A percentile compares a stretch with the other conserved stretches of the same genome.
Conservation (phyloP, 1,140 invertebrate species). For the Drosophila lowei region DNA sequence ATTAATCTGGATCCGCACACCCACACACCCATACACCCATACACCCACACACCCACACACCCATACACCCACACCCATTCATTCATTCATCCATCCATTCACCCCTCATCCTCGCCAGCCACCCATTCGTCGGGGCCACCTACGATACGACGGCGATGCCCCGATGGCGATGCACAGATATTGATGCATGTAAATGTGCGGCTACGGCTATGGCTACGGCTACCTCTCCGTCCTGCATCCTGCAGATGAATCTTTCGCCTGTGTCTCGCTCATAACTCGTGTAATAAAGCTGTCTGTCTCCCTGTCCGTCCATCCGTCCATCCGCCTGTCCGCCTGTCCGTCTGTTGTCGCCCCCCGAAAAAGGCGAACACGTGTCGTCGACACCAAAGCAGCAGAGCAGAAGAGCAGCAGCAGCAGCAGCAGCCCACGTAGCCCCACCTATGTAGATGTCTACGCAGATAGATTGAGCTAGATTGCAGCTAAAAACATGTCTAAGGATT, state of each 20-base stretch:
- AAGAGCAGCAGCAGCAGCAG: slow-evolving; percentile 30
- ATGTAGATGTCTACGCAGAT: slow-evolving; percentile 47
- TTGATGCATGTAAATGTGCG: slow-evolving; percentile 15
- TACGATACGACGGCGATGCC: too few relatives aligned
- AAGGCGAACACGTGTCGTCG: slow-evolving; percentile 72
- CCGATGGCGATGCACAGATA: slow-evolving; percentile 1
- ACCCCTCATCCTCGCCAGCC: slow-evolving; percentile 6
- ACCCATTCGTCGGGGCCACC: slow-evolving; percentile 4
- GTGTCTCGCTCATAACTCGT: slow-evolving; percentile 39
- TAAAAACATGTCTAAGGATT: slow-evolving; percentile 1
- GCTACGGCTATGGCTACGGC: too few relatives aligned
- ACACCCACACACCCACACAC: slow-evolving; percentile 15
- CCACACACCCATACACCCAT: slow-evolving; percentile 8
- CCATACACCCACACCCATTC: not conserved
- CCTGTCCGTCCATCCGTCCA: slow-evolving; percentile 6
- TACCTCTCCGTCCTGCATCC: slow-evolving; percentile 14
- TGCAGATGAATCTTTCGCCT: slow-evolving; percentile 29
- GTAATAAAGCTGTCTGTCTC: slow-evolving; percentile 44
- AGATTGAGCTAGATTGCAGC: slow-evolving; percentile 47
- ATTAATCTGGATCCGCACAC: slow-evolving; percentile 32
- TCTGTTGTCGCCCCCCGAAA: slow-evolving; percentile 21
- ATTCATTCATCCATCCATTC: slow-evolving; percentile 7
- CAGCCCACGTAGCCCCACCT: slow-evolving; percentile 51
- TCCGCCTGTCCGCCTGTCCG: slow-evolving; percentile 33
- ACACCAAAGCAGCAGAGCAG: slow-evolving; percentile 52